Evolutionary conservation across 2,888 invertebrate genomes (phyloP).

Genomic region (Pyrrhosoma nymphula): DNA sequence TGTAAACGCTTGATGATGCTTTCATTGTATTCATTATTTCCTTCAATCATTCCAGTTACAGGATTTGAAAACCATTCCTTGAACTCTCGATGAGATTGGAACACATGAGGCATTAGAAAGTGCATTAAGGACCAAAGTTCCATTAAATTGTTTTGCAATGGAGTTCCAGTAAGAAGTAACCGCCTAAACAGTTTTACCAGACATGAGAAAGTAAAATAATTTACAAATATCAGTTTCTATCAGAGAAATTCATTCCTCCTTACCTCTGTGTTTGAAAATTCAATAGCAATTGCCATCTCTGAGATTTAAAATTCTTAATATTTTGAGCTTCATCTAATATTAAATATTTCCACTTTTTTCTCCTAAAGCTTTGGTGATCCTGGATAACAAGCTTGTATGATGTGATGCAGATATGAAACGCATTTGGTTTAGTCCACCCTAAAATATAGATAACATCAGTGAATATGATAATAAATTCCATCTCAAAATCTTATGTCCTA

Average conservation of each 20-base stretch:
- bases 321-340: slow-evolving; percentile 99
- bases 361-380: slow-evolving; percentile 97
- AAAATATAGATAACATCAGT: slow-evolving; percentile 41
- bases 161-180: slow-evolving; percentile 95
- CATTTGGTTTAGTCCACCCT: slow-evolving; percentile 98
- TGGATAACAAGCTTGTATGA: slow-evolving; percentile 99
- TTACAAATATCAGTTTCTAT: background rate
- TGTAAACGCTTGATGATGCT: slow-evolving; percentile 92
- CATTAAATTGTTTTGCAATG: slow-evolving; percentile 97
- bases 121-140: slow-evolving; percentile 99
- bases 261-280: slow-evolving; percentile 96
- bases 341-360: slow-evolving; percentile 99
- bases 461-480: background rate
- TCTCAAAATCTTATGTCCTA: background rate
- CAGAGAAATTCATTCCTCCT: slow-evolving; percentile 74
- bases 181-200: slow-evolving; percentile 81
- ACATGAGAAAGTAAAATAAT: slow-evolving; percentile 13
- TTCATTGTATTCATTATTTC: slow-evolving; percentile 94
- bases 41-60: slow-evolving; percentile 97
- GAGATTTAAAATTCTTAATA: slow-evolving; percentile 99
- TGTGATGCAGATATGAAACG: slow-evolving; percentile 98
- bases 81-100: slow-evolving; percentile 97
- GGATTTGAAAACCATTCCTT: slow-evolving; percentile 99
- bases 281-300: slow-evolving; percentile 97
- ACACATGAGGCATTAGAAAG: slow-evolving; percentile 98